Percentiles rank a stretch among this genome's conserved stretches.
Conservation (phyloP, 2,113 vertebrate species). For the Crotalus viridis region DNA sequence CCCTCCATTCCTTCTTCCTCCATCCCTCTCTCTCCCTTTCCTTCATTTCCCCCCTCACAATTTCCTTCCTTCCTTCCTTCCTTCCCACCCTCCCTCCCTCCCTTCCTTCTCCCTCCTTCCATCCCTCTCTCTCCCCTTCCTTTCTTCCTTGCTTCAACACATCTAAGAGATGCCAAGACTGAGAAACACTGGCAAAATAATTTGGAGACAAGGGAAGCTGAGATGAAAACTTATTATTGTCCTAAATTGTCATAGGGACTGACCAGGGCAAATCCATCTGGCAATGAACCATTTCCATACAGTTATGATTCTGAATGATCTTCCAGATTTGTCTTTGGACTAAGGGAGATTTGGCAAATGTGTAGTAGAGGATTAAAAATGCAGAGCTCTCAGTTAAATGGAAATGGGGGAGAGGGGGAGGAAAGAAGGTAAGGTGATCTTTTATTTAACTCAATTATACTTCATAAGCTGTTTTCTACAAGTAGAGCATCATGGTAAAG, state of each 20-base stretch:
- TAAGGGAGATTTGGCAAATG: slow-evolving; percentile 63
- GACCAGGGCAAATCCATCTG: slow-evolving; percentile 37
- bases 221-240: not conserved
- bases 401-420: not conserved
- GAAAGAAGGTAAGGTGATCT: not conserved
- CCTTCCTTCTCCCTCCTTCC: too few relatives aligned
- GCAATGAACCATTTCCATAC: slow-evolving; percentile 55
- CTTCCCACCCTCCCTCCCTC: too few relatives aligned
- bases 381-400: slow-evolving; percentile 53
- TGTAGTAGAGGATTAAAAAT: slow-evolving; percentile 12
- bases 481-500: not conserved
- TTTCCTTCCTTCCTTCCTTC: too few relatives aligned
- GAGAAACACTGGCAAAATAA: not conserved
- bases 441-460: not conserved
- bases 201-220: accelerated
- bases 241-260: slow-evolving; percentile 42
- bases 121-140: too few relatives aligned
- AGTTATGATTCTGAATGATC: slow-evolving; percentile 58
- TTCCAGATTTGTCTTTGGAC: slow-evolving; percentile 61
- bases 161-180: not conserved
- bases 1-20: too few relatives aligned
- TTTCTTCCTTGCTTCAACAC: too few relatives aligned
- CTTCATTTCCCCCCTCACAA: too few relatives aligned
- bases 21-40: too few relatives aligned
- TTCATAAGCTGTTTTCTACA: not conserved